These are phyloP conservation scores for Bolinopsis microptera DNA, from an alignment of 37 sponge, comb jelly and placozoan genomes.

Conservation along the genomic window DNA sequence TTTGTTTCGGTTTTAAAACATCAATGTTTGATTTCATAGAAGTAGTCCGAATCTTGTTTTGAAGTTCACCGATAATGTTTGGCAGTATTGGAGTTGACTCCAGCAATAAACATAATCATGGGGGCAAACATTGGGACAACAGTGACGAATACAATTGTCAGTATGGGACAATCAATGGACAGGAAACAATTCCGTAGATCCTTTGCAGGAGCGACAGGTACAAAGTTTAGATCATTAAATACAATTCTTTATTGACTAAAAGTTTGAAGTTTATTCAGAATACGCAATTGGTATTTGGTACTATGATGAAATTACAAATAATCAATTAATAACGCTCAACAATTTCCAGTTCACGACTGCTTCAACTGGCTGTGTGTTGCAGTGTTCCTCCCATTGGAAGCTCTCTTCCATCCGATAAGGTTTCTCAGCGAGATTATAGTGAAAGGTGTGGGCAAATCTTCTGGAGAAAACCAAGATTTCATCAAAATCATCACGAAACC, in stretches of 20 bases:
- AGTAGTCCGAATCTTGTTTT: too few species aligned
- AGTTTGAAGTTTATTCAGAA: too few species aligned
- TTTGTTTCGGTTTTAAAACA: too few species aligned
- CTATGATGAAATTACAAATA: too few species aligned
- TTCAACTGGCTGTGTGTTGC: slow-evolving; percentile 62
- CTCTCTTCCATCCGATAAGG: not conserved
- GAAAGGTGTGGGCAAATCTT: not conserved
- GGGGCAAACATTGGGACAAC: slow-evolving; percentile 56
- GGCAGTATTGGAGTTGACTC: not conserved
- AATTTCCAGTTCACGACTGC: slow-evolving; percentile 36
- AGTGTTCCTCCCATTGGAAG: slow-evolving; percentile 18
- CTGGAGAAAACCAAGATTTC: slow-evolving; percentile 4
- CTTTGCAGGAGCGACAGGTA: slow-evolving; percentile 49
- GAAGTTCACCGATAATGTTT: too few species aligned
- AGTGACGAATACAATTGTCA: slow-evolving; percentile 52
- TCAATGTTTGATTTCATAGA: too few species aligned
- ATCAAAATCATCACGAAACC: not conserved
- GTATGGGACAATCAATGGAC: slow-evolving; percentile 30
- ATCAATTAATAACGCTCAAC: too few species aligned
- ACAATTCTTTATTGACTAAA: too few species aligned
- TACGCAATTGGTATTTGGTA: too few species aligned
- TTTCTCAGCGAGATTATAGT: not conserved
- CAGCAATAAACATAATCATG: slow-evolving; percentile 21
- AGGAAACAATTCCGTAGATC: slow-evolving; percentile 28
- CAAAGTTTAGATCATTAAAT: too few species aligned